Conservation (phyloP, 2,113 vertebrate genomes). For the Spea multiplicata region DNA sequence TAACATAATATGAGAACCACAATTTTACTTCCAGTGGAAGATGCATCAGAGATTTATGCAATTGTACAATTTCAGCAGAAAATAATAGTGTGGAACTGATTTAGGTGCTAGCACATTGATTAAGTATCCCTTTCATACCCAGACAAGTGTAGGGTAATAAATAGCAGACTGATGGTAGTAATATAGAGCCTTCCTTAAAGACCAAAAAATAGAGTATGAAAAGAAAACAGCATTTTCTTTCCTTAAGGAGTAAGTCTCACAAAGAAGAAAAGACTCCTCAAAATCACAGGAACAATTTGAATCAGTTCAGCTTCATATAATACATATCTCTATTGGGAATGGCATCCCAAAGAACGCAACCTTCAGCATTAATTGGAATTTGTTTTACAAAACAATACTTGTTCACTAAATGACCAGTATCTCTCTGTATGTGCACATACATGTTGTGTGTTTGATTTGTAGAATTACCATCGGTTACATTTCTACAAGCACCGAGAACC, state of each 20-base stretch:
- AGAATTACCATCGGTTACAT: no score
- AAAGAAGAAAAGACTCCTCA: background rate
- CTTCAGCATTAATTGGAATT: slow-evolving; percentile 34
- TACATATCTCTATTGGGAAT: slow-evolving; percentile 35
- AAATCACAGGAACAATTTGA: slow-evolving; percentile 35
- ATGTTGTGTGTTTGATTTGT: no score
- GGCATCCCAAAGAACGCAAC: slow-evolving; percentile 14
- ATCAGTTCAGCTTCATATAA: slow-evolving; percentile 45
- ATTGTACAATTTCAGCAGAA: slow-evolving; percentile 22
- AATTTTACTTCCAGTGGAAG: background rate
- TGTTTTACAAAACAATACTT: no score
- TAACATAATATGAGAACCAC: slow-evolving; percentile 1
- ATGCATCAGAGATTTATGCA: slow-evolving; percentile 10
- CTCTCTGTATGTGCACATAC: no score
- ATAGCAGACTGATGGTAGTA: slow-evolving; percentile 24
- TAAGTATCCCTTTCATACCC: slow-evolving; percentile 21
- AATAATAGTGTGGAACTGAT: slow-evolving; percentile 19
- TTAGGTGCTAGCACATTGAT: slow-evolving; percentile 21
- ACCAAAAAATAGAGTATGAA: background rate
- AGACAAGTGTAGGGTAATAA: slow-evolving; percentile 25
- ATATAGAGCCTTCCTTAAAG: slow-evolving; percentile 5
- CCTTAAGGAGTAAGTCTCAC: slow-evolving; percentile 6
- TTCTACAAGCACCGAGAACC: no score
- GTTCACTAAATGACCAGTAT: no score
- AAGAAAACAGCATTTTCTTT: slow-evolving; percentile 17